phyloP scores from a whole-genome alignment of 2,888 invertebrate species.

The Gortyna flavago region DNA sequence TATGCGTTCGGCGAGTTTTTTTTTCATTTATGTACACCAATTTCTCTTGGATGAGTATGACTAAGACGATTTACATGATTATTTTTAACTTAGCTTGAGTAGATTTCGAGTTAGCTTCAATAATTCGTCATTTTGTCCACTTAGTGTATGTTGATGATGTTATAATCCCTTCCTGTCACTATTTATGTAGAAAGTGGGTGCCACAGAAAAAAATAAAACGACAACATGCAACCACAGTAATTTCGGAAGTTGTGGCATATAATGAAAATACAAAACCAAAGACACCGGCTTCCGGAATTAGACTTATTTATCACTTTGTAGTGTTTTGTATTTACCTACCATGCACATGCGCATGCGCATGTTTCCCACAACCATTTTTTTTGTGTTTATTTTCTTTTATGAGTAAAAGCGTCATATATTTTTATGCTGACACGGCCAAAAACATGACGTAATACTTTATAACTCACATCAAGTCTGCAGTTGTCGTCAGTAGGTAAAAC shows the following conservation, averaged over 20 bases:
- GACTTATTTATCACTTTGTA: too few species aligned
- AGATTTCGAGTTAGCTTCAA: not conserved
- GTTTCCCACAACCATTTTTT: too few species aligned
- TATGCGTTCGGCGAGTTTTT: not conserved
- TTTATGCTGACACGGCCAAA: not conserved
- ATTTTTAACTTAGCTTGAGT: not conserved
- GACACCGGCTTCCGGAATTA: too few species aligned
- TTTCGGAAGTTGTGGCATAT: too few species aligned
- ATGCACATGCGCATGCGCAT: too few species aligned
- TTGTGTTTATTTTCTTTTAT: too few species aligned
- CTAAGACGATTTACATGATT: not conserved
- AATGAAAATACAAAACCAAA: too few species aligned
- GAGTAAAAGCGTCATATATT: not conserved
- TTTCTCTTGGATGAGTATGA: not conserved
- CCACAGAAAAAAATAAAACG: too few species aligned
- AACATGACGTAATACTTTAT: not conserved
- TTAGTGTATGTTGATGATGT: not conserved
- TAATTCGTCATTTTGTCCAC: not conserved
- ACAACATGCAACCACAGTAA: too few species aligned
- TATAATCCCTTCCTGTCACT: not conserved
- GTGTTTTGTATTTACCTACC: too few species aligned
- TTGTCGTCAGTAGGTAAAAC: too few species aligned
- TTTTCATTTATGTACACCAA: not conserved
- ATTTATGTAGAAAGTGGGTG: not conserved
- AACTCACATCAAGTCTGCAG: not conserved